phyloP scores from a whole-genome alignment of 2,113 vertebrate species.

The Lichenostomus cassidix region DNA sequence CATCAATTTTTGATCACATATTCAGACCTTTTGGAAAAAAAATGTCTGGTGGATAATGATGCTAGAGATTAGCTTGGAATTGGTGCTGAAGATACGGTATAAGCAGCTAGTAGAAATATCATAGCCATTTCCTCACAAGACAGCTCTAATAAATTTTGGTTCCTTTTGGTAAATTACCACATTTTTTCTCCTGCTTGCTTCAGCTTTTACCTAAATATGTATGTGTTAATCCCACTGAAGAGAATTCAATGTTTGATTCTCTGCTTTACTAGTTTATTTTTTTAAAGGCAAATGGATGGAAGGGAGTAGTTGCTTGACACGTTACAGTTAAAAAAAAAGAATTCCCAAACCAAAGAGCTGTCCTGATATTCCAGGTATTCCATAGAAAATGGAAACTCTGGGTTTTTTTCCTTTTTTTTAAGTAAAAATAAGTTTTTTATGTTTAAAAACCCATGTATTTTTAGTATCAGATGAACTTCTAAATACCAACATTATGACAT shows the following conservation, averaged over 20 bases:
- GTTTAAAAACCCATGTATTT: background rate
- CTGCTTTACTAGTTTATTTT: background rate
- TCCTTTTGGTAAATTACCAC: constrained; percentile 38
- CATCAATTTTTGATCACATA: constrained; percentile 19
- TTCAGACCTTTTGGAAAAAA: constrained; percentile 7
- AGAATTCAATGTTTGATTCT: background rate
- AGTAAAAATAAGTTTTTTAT: background rate
- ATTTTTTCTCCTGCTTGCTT: background rate
- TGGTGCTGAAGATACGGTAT: background rate
- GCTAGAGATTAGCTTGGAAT: constrained; percentile 50
- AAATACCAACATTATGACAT: background rate
- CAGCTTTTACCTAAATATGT: background rate
- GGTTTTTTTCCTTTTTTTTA: background rate
- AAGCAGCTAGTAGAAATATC: constrained; percentile 54
- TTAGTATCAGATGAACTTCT: background rate
- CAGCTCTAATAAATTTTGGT: constrained; percentile 41
- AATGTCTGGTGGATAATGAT: constrained; percentile 6
- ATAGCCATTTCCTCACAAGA: constrained; percentile 32
- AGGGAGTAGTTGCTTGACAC: background rate
- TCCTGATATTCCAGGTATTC: background rate
- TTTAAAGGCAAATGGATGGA: background rate
- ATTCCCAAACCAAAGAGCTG: background rate
- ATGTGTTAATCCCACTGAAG: background rate
- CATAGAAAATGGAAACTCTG: background rate
- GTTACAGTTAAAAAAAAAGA: constrained; percentile 4